Evolutionary conservation across 2,113 vertebrate genomes (phyloP), one percentile per base, ranked within the genome.

Genomic region (Phyllostomus hastatus): DNA sequence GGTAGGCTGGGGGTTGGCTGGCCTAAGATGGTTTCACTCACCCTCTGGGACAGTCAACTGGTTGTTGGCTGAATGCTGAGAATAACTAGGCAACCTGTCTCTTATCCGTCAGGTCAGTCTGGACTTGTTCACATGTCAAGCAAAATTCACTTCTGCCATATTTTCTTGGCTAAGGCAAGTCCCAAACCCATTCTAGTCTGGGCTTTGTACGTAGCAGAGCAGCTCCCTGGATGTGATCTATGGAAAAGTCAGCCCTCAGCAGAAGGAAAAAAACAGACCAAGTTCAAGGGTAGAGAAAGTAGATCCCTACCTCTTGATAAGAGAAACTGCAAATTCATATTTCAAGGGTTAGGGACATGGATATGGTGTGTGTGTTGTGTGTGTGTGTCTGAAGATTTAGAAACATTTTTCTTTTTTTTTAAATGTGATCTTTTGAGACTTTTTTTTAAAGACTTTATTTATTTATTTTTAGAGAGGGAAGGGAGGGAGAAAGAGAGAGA

Each of bases 381-480:
- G 43, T 20, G 3, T 50, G 43, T 41, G 22, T 41, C 10, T 69
- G 22, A 89, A 64, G 48, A 50, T 67, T 88, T 86, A 81, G 91
- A 95, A 95, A 91, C 33, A 50, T 43, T 81, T 81, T 79, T 54
- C 24, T n/a, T n/a, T n/a, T n/a, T n/a, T n/a, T n/a, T n/a, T n/a
- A n/a, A n/a, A n/a, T n/a, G n/a, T n/a, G n/a, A n/a, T n/a, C n/a
- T n/a, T n/a, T n/a, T n/a, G n/a, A n/a, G n/a, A n/a, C n/a, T n/a
- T n/a, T n/a, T n/a, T n/a, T n/a, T n/a, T n/a, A n/a, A n/a, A n/a
- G n/a, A n/a, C n/a, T n/a, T n/a, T n/a, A n/a, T n/a, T n/a, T n/a
- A n/a, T n/a, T n/a, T n/a, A n/a, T n/a, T n/a, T n/a, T n/a, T n/a
- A n/a, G n/a, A n/a, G n/a, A n/a, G n/a, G n/a, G n/a, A n/a, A n/a